Conservation (phyloP, 1,140 invertebrate genomes). For the Dendroctonus ponderosae region DNA sequence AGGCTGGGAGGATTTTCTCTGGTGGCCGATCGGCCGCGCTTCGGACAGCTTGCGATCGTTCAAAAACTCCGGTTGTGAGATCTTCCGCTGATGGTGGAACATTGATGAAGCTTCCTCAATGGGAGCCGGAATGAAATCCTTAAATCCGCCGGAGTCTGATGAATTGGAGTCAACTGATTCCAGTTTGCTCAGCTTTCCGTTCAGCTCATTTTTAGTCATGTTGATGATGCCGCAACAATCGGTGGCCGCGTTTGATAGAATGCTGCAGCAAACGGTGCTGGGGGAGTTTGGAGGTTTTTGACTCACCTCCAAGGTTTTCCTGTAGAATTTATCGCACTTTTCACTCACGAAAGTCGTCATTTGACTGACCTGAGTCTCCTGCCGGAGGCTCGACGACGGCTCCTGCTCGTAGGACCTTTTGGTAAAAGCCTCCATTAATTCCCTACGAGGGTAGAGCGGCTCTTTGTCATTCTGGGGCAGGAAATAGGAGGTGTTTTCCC, state of each 20-base stretch:
- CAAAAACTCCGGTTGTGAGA: conserved; percentile 46
- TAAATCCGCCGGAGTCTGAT: conserved; percentile 50
- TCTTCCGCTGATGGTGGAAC: conserved; percentile 42
- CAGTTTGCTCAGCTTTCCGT: conserved; percentile 44
- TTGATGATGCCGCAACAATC: conserved; percentile 49
- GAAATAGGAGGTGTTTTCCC: background rate
- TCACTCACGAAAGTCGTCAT: conserved; percentile 36
- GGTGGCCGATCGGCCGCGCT: conserved; percentile 38
- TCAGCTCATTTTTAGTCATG: conserved; percentile 30
- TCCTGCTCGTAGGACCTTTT: background rate
- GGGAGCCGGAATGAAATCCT: conserved; percentile 46
- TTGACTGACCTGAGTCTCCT: conserved; percentile 10
- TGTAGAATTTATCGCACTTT: conserved; percentile 45
- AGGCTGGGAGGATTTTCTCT: conserved; percentile 44
- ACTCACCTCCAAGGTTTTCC: conserved; percentile 37
- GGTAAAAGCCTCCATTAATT: background rate
- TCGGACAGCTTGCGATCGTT: conserved; percentile 36
- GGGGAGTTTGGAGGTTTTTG: conserved; percentile 47
- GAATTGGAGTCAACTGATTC: conserved; percentile 50
- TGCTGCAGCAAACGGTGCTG: conserved; percentile 50
- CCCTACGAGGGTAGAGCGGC: conserved; percentile 21
- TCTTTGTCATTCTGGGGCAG: conserved; percentile 17
- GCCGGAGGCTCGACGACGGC: background rate
- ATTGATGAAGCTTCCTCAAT: conserved; percentile 5
- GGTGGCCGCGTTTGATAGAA: conserved; percentile 46